Base-by-base conservation (phyloP, 2,797 vertebrate species). In the Bryconaethiops microstoma region DNA sequence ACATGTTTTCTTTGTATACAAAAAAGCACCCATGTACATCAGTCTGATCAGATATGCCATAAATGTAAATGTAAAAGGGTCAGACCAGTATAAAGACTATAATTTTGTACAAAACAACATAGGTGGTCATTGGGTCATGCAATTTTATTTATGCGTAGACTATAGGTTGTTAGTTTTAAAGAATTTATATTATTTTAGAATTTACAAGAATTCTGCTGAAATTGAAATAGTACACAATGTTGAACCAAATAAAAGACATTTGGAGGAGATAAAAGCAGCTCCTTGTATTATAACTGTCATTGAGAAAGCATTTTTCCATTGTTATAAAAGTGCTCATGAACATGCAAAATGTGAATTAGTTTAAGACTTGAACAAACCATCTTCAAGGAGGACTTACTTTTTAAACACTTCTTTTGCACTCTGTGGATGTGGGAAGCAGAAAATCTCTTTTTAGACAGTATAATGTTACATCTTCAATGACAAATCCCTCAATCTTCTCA, bases 351-450 rank as follows among this genome's bases (percentile, higher is more conserved):
- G 60, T 69, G 29, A 48, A 39, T 75, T 59, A 65, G 8, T 73
- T 65, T 10, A 50, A 52, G 19, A 76, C 14, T 42, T 17, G 39
- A 19, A 75, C 54, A 78, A 74, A 73, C 68, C 50, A 14, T 9
- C 23, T 19, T 54, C 17, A 75, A 50, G 29, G 55, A 7, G 48
- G 0, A 95, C 96, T 97, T 92, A 97, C 97, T 96, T 96, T 80
- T 95, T 92, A 86, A 97, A 94, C 59, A 97, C 90, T 69, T 94
- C 95, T 86, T 94, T 94, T 81, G 94, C 92, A 64, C 90, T 95
- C 97, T 97, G 93, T 84, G 64, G 85, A 90, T 54, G 78, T 54
- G 79, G 45, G 5, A 62, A 67, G 67, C 14, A 74, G 40, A 42
- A 54, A 17, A 48, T 23, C 55, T 54, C 0, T 17, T 45, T 42